Conservation (phyloP, 2,888 invertebrate species). For the Lasioglossum leucozonium region DNA sequence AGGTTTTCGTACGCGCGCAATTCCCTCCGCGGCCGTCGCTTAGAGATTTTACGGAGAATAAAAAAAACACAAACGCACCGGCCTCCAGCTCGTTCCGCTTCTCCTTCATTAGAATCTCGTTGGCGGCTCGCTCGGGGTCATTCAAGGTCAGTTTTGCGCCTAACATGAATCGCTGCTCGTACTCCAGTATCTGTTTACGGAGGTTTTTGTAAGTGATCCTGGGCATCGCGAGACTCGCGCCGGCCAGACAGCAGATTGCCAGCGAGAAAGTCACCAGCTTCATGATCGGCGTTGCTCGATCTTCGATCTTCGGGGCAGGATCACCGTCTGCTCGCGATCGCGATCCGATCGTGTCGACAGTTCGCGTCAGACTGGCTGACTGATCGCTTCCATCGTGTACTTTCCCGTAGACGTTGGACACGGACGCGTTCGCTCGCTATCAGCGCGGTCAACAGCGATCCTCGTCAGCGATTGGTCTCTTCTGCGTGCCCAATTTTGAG, state of each 20-base stretch:
- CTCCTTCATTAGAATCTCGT: conserved; percentile 87
- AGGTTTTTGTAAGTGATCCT: conserved; percentile 69
- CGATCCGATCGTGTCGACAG: conserved; percentile 48
- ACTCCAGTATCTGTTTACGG: conserved; percentile 85
- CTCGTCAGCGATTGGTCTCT: background rate
- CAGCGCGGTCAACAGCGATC: background rate
- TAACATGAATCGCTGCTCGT: conserved; percentile 85
- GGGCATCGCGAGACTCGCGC: conserved; percentile 12
- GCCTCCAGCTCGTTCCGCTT: conserved; percentile 86
- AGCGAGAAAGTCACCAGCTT: background rate
- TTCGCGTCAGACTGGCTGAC: conserved; percentile 64
- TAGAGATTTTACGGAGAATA: background rate
- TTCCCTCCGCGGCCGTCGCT: background rate
- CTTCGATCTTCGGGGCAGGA: background rate
- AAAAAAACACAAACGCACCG: conserved; percentile 80
- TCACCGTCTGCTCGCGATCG: background rate
- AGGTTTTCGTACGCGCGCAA: background rate
- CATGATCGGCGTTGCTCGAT: conserved; percentile 20
- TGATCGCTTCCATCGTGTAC: conserved; percentile 27
- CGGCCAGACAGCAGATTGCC: background rate
- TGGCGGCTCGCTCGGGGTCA: conserved; percentile 85
- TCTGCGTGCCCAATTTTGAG: background rate
- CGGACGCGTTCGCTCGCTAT: background rate
- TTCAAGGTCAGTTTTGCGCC: conserved; percentile 86
- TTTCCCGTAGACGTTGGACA: conserved; percentile 6